These are phyloP conservation scores for Passer montanus DNA, from an alignment of 2,113 vertebrate genomes.

Conservation along the genomic window DNA sequence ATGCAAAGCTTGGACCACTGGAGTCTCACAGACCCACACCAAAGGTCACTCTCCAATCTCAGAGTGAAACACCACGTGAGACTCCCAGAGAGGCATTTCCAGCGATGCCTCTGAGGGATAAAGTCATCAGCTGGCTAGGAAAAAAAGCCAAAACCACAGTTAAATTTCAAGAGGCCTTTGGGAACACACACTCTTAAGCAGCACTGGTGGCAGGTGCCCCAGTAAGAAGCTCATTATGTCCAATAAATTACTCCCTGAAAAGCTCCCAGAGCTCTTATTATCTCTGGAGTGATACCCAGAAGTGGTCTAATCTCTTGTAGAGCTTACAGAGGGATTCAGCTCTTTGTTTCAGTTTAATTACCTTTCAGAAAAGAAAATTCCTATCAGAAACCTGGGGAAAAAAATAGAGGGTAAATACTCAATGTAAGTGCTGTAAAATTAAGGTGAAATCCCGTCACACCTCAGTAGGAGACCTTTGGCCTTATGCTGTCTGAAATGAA, in stretches of 20 bases:
- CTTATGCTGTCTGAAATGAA: background rate
- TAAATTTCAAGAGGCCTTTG: slow-evolving; percentile 17
- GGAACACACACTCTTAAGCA: background rate
- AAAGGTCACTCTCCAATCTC: background rate
- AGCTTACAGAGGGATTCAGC: slow-evolving; percentile 13
- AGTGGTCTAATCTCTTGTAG: slow-evolving; percentile 2
- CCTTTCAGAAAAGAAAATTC: slow-evolving; percentile 20
- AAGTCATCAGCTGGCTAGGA: background rate
- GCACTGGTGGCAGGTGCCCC: background rate
- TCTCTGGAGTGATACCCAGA: background rate
- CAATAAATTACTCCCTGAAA: slow-evolving; percentile 26
- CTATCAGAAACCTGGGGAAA: background rate
- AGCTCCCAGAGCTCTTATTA: slow-evolving; percentile 43
- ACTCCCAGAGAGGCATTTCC: background rate
- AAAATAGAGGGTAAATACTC: background rate
- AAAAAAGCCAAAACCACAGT: background rate
- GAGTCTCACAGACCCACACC: fast-evolving
- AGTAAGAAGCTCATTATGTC: slow-evolving; percentile 15
- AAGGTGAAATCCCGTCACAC: background rate
- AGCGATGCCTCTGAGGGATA: background rate
- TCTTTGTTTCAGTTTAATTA: slow-evolving; percentile 43
- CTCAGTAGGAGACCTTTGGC: background rate
- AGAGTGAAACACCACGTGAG: fast-evolving
- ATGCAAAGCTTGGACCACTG: background rate
- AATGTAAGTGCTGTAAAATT: background rate